Evolutionary conservation across 2,113 vertebrate genomes (phyloP).

Genomic region (Cinclus cinclus): DNA sequence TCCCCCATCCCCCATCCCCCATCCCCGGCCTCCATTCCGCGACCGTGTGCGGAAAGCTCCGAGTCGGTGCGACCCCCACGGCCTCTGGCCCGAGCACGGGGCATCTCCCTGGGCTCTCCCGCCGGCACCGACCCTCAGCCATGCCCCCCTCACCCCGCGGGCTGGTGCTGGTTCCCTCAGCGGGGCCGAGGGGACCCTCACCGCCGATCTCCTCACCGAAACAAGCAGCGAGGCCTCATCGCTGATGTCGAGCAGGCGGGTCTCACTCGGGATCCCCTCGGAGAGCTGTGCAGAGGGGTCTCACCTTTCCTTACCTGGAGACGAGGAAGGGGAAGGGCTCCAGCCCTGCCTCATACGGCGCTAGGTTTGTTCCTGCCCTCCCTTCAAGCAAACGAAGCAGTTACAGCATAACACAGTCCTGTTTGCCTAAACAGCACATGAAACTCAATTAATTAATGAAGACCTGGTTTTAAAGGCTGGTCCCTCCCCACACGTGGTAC

Average conservation of each 20-base stretch:
- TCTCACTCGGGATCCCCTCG: rapidly evolving
- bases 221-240: no score
- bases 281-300: rapidly evolving
- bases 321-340: not conserved
- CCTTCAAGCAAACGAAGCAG: not conserved
- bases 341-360: not conserved
- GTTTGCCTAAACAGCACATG: not conserved
- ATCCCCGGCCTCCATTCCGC: not conserved
- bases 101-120: not conserved
- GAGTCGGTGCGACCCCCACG: no score
- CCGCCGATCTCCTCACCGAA: not conserved
- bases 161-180: not conserved
- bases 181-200: no score
- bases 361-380: no score
- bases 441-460: not conserved
- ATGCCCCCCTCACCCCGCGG: not conserved
- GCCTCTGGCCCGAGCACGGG: not conserved
- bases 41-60: not conserved
- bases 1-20: no score
- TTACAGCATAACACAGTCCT: no score
- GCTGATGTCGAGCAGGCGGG: not conserved
- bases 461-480: not conserved
- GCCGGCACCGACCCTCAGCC: no score
- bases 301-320: not conserved
- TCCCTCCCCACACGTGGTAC: not conserved